phyloP scores from a whole-genome alignment of 1,140 invertebrate species.

The Artemia franciscana region DNA sequence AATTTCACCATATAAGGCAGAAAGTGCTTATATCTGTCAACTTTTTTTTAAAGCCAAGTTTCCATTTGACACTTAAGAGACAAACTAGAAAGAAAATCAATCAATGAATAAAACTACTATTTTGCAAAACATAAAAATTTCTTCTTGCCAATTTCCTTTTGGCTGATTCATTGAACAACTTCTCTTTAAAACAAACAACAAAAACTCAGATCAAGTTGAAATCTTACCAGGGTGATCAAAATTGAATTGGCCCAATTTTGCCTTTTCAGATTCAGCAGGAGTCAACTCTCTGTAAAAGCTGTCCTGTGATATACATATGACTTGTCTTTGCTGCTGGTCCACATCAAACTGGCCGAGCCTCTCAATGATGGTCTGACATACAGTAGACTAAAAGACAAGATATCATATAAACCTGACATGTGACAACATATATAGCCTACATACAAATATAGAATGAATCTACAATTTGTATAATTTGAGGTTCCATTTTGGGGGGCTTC shows the following conservation, averaged over 20 bases:
- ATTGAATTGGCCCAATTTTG: slow-evolving; percentile 77
- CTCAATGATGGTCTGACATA: slow-evolving; percentile 86
- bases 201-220: too few species aligned
- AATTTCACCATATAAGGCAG: too few species aligned
- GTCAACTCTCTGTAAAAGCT: slow-evolving; percentile 78
- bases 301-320: slow-evolving; percentile 84
- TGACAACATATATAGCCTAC: not conserved
- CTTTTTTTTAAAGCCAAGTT: too few species aligned
- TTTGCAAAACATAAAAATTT: too few species aligned
- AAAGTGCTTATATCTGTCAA: too few species aligned
- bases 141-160: too few species aligned
- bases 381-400: slow-evolving; percentile 49
- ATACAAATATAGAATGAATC: not conserved
- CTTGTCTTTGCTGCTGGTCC: slow-evolving; percentile 63
- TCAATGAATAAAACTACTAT: too few species aligned
- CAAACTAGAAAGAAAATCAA: too few species aligned
- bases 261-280: slow-evolving; percentile 49
- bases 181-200: too few species aligned
- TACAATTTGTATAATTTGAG: slow-evolving; percentile 1
- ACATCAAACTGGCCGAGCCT: slow-evolving; percentile 29
- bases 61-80: too few species aligned
- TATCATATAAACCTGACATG: slow-evolving; percentile 1
- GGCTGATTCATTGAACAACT: too few species aligned
- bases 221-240: slow-evolving; percentile 73
- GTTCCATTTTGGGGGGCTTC: too few species aligned